Evolutionary conservation across 2,888 invertebrate genomes (phyloP), one percentile per base, ranked within the genome.

Genomic region (Octodonta nipae): DNA sequence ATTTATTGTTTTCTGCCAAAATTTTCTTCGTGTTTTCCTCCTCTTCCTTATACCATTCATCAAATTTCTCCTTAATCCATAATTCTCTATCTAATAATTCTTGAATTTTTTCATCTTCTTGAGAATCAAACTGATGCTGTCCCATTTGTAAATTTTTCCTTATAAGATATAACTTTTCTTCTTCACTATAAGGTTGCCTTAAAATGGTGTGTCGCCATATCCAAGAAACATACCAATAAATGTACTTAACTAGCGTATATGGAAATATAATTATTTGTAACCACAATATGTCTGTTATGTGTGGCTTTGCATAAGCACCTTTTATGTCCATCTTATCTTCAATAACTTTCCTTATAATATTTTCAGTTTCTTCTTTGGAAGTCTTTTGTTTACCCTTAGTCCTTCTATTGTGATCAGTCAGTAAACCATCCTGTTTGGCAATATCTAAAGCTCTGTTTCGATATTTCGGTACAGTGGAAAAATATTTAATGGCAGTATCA

Each of bases 301-400:
- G 74, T 1, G 89, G 91, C 54, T 86, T 87, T 0, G 86, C 83
- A 60, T 89, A 91, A 1, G 86, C 87, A 11, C 92, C 92, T 55
- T 87, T 78, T 28, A 92, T 89, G 52, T 91, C 89, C 80, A 92
- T 85, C 54, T 89, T 91, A 44, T 89, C 81, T 60, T 83, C 86
- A 35, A 93, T 80, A 2, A 93, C 78, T 55, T 75, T 71, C 40
- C 78, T 70, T 33, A 92, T 78, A 22, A 87, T 71, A 36, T 67
- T 68, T 52, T 92, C 89, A 41, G 82, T 74, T 57, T 87, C 84
- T 44, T 79, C 78, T 56, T 78, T 82, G 1, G 50, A 45, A 13
- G 43, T 30, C 10, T 6, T n/a, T 30, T 43, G 37, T 35, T 46
- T 50, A 71, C 68, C 50, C 78, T 76, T 3, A 31, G 61, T 62